These are phyloP conservation scores for Falco biarmicus DNA, from an alignment of 2,797 vertebrate species.

Conservation along the genomic window DNA sequence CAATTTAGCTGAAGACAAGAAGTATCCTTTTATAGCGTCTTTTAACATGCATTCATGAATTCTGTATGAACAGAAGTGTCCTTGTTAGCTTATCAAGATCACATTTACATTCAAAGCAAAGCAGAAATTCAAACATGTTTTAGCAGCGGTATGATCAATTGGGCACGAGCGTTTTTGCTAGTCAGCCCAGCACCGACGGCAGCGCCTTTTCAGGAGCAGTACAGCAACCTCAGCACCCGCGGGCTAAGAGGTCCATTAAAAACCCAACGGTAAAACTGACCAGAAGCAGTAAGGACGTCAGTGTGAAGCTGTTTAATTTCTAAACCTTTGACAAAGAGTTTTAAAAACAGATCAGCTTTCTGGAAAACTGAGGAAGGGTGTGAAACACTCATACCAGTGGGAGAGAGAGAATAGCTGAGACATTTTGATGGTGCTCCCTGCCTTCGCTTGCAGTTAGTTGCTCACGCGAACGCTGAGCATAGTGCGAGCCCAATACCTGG, in stretches of 20 bases:
- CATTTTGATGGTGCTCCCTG: rapidly evolving
- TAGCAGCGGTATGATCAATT: background rate
- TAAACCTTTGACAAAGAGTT: background rate
- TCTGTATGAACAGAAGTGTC: background rate
- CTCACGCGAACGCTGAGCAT: background rate
- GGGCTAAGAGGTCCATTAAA: background rate
- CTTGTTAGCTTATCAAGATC: background rate
- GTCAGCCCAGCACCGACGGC: background rate
- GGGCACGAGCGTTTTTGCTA: rapidly evolving
- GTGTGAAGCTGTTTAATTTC: background rate
- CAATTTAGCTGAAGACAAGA: slow-evolving; percentile 6
- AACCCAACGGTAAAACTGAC: background rate
- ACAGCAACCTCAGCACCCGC: background rate
- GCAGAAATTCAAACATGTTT: background rate
- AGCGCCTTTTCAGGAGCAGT: rapidly evolving
- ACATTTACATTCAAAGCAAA: background rate
- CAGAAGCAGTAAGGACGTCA: rapidly evolving
- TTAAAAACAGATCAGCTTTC: background rate
- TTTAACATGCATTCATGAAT: background rate
- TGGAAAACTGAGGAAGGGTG: background rate
- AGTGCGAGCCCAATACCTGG: background rate
- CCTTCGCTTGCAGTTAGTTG: too few species aligned
- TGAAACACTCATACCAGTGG: background rate
- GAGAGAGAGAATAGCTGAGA: background rate
- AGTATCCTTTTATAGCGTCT: slow-evolving; percentile 6